These are phyloP conservation scores for Scatophagus argus DNA, from an alignment of 2,113 vertebrate species.

Conservation along the genomic window DNA sequence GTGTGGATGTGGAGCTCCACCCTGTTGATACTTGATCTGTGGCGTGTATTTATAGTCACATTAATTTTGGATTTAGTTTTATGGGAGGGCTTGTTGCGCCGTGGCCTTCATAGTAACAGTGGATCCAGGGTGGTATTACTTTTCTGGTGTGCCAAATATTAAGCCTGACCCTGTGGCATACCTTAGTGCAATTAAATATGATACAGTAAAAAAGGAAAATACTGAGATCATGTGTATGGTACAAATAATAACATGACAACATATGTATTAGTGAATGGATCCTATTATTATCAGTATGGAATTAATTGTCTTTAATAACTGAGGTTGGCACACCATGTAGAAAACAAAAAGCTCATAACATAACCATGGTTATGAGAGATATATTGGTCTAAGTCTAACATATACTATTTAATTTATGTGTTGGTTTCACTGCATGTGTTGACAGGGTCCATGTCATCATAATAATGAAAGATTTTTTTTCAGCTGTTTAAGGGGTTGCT, in stretches of 20 bases:
- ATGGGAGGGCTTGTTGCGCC: conserved; percentile 50
- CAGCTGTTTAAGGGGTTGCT: background rate
- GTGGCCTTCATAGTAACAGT: conserved; percentile 42
- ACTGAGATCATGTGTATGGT: background rate
- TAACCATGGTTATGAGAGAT: background rate
- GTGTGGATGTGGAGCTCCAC: conserved; percentile 31
- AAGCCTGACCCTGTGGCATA: conserved; percentile 9
- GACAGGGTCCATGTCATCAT: background rate
- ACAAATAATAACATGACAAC: background rate
- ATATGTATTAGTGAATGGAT: background rate
- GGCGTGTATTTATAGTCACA: conserved; percentile 56
- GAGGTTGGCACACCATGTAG: background rate
- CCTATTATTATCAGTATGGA: background rate
- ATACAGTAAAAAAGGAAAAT: background rate
- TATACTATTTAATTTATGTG: background rate
- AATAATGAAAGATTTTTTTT: background rate
- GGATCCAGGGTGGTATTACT: conserved; percentile 37
- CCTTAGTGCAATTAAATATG: conserved; percentile 7
- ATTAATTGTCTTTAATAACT: background rate
- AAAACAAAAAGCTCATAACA: background rate
- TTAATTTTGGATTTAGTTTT: conserved; percentile 50
- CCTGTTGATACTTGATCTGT: conserved; percentile 43
- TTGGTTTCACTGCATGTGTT: background rate
- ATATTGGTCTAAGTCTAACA: background rate
- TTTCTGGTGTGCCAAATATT: conserved; percentile 24